Evolutionary conservation across 1,140 invertebrate species (phyloP), one percentile per base, ranked within the genome.

Genomic region (Polypedilum pembai): DNA sequence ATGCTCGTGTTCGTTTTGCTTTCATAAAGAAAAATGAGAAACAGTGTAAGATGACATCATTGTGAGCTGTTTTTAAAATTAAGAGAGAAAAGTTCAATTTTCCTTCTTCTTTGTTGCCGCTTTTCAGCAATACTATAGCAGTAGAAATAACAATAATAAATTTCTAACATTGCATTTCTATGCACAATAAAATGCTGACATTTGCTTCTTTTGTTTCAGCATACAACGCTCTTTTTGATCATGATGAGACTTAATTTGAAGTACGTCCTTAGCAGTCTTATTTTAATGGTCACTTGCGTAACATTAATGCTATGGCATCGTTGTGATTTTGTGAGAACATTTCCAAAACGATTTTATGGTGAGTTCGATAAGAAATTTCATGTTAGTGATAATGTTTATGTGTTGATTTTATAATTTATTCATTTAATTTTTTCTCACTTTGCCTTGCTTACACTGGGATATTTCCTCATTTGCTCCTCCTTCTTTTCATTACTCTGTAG

Each of bases 241-340:
- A 86, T 83, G 81, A 85, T 87, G 85, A 82, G 86, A 63, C 78
- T 88, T 10, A 87, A 87, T 78, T 78, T 87, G 41, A 88, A 87
- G 81, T 80, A 84, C 24, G 80, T 84, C 12, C 77, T 87, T 65
- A 76, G 86, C 73, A 79, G 84, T 75, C 78, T 87, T 21, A 83
- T 83, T 66, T 77, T 83, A 56, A 79, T 83, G 3, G 83, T 85
- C 3, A 79, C 85, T 73, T 78, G 85, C 41, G 83, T 85, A 21
- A 85, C 85, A 18, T 74, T 86, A 40, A 82, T 84, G 12, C 79
- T 87, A n/a, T 87, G 86, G 82, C 85, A 83, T 75, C 80, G 84
- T 73, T 88, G 87, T 79, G 83, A 84, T 63, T 79, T 80, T 41
- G 77, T 77, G 73, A 76, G 74, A 77, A 75, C 77, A 77, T 45